Evolutionary conservation across 2,888 invertebrate species (phyloP), one percentile per base, ranked within the genome.

Genomic region (Anthophora plumipes): DNA sequence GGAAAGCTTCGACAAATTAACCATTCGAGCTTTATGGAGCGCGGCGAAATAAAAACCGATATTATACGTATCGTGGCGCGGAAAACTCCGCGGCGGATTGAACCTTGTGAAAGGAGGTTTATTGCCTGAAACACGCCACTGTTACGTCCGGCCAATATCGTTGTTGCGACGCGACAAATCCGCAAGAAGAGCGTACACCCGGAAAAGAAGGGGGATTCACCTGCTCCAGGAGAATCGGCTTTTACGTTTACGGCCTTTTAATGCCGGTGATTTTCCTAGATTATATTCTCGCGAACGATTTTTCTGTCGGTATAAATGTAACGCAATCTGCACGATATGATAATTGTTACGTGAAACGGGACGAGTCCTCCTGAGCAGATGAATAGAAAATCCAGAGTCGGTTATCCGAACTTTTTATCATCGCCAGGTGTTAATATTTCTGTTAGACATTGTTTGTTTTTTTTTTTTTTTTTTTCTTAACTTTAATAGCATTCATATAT

Each of bases 31-130:
- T 85, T 85, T 85, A 85, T 80, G 73, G 57, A 41, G 61, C 63
- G 52, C 63, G 71, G 59, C 57, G 74, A 68, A 67, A 82, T 82
- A 77, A 85, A 82, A 82, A 69, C 48, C 85, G 57, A 72, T 80
- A 76, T 71, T 75, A 68, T 60, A 79, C 82, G 84, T 81, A 72
- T 79, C 79, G 59, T 70, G 60, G 60, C 66, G 54, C 52, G 60
- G 74, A 73, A 77, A 69, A 68, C 41, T 59, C 57, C 64, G 22
- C 20, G 52, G 46, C 17, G 70, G 20, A 25, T 59, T 25, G 55
- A 39, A 25, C 52, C 39, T 63, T 77, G 68, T 78, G 70, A 70
- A 73, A 70, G 83, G 67, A 50, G 31, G 64, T 84, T 84, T 81
- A 84, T 68, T 75, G 57, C 73, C 63, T 50, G 63, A 79, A 71